Evolutionary conservation across 2,888 invertebrate genomes (phyloP).

Genomic region (Subacronicta megacephala): DNA sequence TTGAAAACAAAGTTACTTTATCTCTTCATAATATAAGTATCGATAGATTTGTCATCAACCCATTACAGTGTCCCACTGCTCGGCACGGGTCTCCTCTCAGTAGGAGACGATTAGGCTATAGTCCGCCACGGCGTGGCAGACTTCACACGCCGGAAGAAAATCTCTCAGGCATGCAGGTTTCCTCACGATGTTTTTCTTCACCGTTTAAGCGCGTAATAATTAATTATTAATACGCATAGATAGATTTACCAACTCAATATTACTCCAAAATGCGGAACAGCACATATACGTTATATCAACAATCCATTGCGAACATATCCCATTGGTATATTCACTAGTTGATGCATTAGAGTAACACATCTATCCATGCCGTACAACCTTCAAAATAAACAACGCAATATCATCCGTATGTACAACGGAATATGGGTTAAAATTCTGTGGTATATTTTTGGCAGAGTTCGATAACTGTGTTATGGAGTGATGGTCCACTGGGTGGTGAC

Average conservation of each 20-base stretch:
- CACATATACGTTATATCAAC: slow-evolving; percentile 29
- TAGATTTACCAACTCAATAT: slow-evolving; percentile 3
- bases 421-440: slow-evolving; percentile 18
- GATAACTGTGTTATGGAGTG: slow-evolving; percentile 47
- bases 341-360: slow-evolving; percentile 60
- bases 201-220: too few species aligned
- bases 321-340: slow-evolving; percentile 60
- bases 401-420: rapidly evolving
- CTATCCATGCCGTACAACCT: slow-evolving; percentile 23
- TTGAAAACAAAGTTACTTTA: too few species aligned
- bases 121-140: too few species aligned
- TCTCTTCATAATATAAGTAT: too few species aligned
- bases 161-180: too few species aligned
- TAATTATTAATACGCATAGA: too few species aligned
- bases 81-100: too few species aligned
- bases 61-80: too few species aligned
- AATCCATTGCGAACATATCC: slow-evolving; percentile 46
- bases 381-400: slow-evolving; percentile 2
- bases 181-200: too few species aligned
- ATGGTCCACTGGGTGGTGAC: slow-evolving; percentile 52
- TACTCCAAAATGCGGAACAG: slow-evolving; percentile 11
- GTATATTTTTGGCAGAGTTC: neutral
- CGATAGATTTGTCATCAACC: too few species aligned
- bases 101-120: too few species aligned
- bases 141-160: too few species aligned